phyloP scores from a whole-genome alignment of 2,888 invertebrate genomes.

The Drosophila vallismaia region DNA sequence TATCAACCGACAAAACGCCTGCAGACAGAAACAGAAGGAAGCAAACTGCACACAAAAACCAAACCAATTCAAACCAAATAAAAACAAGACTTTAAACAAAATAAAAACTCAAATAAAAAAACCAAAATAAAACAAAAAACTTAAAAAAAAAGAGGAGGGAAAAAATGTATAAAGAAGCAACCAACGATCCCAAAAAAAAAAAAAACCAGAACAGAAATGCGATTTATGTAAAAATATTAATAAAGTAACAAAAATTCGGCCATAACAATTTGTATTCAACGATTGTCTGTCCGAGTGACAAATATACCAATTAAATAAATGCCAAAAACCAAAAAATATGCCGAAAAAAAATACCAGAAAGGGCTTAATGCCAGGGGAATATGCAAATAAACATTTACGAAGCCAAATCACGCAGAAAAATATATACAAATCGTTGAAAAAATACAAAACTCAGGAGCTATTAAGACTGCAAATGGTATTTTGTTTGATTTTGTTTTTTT shows the following conservation, averaged over 20 bases:
- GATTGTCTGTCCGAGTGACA: constrained; percentile 48
- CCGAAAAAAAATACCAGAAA: constrained; percentile 6
- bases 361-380: constrained; percentile 57
- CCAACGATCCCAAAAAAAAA: constrained; percentile 12
- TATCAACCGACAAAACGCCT: constrained; percentile 73
- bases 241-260: constrained; percentile 25
- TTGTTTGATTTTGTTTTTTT: too few species aligned
- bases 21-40: constrained; percentile 63
- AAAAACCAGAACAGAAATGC: constrained; percentile 49
- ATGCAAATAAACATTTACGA: constrained; percentile 44
- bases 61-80: constrained; percentile 32
- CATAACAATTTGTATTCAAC: constrained; percentile 52
- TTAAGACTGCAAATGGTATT: neutral
- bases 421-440: constrained; percentile 1
- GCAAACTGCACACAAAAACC: constrained; percentile 44
- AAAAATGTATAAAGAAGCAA: constrained; percentile 1
- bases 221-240: constrained; percentile 65
- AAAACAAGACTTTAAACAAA: constrained; percentile 27
- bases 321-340: constrained; percentile 62
- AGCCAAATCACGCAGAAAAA: constrained; percentile 37
- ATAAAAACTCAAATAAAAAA: constrained; percentile 14
- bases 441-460: neutral
- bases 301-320: constrained; percentile 74
- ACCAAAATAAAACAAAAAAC: constrained; percentile 13
- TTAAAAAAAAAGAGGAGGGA: constrained; percentile 18